Percentiles rank a stretch among this genome's conserved stretches.
phyloP scores from a whole-genome alignment of 92 coral and sea anemone species.

The Muricea muricata region DNA sequence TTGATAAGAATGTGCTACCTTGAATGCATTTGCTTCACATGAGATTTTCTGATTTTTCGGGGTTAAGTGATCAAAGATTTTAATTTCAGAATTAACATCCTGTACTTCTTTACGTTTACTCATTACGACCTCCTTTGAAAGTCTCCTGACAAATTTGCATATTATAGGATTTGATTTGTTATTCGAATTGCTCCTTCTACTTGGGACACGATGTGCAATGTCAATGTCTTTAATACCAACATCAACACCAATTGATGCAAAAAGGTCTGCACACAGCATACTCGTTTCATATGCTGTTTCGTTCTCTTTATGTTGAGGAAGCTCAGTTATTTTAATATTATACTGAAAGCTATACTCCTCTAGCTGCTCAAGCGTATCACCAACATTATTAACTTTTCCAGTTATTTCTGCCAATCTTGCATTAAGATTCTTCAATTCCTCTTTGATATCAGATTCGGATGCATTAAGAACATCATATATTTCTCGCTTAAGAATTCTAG shows the following conservation, averaged over 20 bases:
- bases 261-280: slow-evolving; percentile 44
- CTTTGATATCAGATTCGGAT: neutral
- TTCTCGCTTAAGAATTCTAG: slow-evolving; percentile 24
- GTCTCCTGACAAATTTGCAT: slow-evolving; percentile 50
- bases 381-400: slow-evolving; percentile 43
- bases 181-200: slow-evolving; percentile 31
- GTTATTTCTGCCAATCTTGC: slow-evolving; percentile 31
- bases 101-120: neutral
- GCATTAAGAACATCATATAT: slow-evolving; percentile 6
- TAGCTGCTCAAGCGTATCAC: slow-evolving; percentile 40
- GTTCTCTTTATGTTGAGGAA: slow-evolving; percentile 16
- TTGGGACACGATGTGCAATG: slow-evolving; percentile 36
- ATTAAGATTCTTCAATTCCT: slow-evolving; percentile 15
- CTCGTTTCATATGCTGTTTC: slow-evolving; percentile 54
- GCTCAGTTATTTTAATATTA: slow-evolving; percentile 41
- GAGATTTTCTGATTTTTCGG: neutral
- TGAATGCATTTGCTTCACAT: slow-evolving; percentile 20
- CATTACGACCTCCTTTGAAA: slow-evolving; percentile 57
- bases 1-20: slow-evolving; percentile 45
- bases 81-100: no score
- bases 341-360: slow-evolving; percentile 47
- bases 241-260: slow-evolving; percentile 47
- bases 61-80: no score
- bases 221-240: slow-evolving; percentile 34
- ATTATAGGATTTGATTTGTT: slow-evolving; percentile 43